Base-by-base conservation (phyloP, 2,113 vertebrate genomes). In the Cryptotis parvus region DNA sequence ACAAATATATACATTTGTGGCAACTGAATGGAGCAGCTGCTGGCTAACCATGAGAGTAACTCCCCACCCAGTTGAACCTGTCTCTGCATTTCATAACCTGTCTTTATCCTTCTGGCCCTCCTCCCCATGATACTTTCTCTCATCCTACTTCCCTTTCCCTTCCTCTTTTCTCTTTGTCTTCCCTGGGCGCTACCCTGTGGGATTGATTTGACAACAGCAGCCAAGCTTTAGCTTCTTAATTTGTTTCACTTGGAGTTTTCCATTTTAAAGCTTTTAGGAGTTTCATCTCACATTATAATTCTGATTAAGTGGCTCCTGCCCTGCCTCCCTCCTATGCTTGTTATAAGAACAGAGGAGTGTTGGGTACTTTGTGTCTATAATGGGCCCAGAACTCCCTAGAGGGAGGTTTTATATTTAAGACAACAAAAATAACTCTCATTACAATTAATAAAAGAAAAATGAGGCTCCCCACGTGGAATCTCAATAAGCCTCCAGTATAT, bases 391-490 rank as follows among this genome's bases (percentile, higher is more conserved):
- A 78, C 63, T 95, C 95, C 87, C 77, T 12, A 92, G 91, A 93
- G 91, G 75, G 45, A 80, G 20, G 20, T 74, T 92, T 93, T 94
- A 85, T 81, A 80, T 68, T 81, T 94, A 91, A 84, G 35, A 84
- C 86, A 96, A 90, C 61, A 94, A 95, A 92, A 95, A 95, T 90
- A 93, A 89, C 75, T 92, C 75, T 95, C 88, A 49, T 80, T 80
- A 81, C 72, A 96, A 95, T 95, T 95, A 96, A 95, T 94, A 93
- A 92, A 94, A 90, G 66, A 96, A 94, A 96, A 95, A 92, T 26
- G 83, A 95, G 76, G 11, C 75, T 93, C 55, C 86, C 89, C 79
- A 73, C 61, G 55, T 73, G 74, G 76, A 94, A 83, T 83, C 63
- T 83, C 83, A 95, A 87, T 90, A 93, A 88, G 79, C 10, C 43